Evolutionary conservation across 2,797 vertebrate species (phyloP).

Genomic region (Sebastes ruberrimus): DNA sequence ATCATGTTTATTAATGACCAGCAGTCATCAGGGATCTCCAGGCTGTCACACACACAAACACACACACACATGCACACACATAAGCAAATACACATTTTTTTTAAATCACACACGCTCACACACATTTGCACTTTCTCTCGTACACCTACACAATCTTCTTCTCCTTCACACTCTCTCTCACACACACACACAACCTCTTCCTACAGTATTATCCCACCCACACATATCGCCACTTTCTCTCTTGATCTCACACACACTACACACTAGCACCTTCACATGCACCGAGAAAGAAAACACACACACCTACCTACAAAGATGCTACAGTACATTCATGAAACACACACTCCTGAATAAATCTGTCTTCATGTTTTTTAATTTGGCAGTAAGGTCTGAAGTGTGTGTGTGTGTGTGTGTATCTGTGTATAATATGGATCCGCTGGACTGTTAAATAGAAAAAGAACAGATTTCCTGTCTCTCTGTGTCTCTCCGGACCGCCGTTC

Average conservation of each 20-base stretch:
- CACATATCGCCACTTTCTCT: neutral
- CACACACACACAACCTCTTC: neutral
- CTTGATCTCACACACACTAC: neutral
- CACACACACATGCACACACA: neutral
- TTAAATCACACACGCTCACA: neutral
- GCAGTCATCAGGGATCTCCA: slow-evolving; percentile 70
- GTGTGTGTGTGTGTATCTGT: neutral
- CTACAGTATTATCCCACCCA: neutral
- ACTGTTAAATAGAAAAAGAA: slow-evolving; percentile 56
- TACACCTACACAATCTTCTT: neutral
- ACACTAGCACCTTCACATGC: neutral
- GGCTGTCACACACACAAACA: slow-evolving; percentile 35
- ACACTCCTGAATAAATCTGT: slow-evolving; percentile 15
- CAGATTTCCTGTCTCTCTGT: slow-evolving; percentile 60
- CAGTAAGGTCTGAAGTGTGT: slow-evolving; percentile 10
- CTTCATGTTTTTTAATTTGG: slow-evolving; percentile 20
- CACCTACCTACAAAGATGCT: neutral
- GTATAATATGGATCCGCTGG: slow-evolving; percentile 21
- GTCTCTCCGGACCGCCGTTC: slow-evolving; percentile 48
- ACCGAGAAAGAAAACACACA: neutral
- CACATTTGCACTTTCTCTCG: neutral
- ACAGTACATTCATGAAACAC: neutral
- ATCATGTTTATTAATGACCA: slow-evolving; percentile 85
- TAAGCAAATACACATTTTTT: neutral
- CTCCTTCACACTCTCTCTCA: neutral